Percentiles rank a stretch among this genome's conserved stretches.
phyloP scores from a whole-genome alignment of 2,113 vertebrate species.

The Mesocricetus auratus region DNA sequence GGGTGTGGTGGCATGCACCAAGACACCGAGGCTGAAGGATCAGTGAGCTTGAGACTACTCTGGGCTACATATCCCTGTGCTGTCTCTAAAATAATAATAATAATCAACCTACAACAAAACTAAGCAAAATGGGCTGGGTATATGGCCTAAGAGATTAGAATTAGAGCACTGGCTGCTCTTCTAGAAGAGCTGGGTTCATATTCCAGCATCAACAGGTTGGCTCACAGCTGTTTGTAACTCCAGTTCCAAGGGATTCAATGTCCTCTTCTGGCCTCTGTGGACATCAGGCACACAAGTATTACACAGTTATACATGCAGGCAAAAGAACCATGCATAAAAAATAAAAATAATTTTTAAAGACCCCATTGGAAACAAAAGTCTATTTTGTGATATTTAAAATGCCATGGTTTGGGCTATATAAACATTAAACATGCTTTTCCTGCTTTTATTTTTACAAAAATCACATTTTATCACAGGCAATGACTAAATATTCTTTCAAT shows the following conservation, averaged over 20 bases:
- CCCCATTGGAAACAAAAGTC: neutral
- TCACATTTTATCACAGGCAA: constrained; percentile 23
- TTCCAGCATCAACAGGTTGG: neutral
- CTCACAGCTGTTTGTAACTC: neutral
- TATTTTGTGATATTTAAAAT: neutral
- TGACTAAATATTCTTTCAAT: constrained; percentile 38
- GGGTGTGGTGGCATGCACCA: neutral
- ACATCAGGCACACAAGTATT: neutral
- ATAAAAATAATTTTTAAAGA: neutral
- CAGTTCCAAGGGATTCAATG: neutral
- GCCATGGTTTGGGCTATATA: neutral
- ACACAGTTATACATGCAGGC: neutral
- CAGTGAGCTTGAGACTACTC: neutral
- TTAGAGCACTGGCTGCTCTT: neutral
- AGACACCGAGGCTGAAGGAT: neutral
- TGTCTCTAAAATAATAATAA: neutral
- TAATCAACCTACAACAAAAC: neutral
- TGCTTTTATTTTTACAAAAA: constrained; percentile 51
- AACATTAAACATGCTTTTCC: constrained; percentile 33
- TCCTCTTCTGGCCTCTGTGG: neutral
- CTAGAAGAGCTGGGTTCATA: neutral
- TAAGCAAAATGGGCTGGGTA: neutral
- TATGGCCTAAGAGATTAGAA: neutral
- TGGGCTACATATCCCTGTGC: neutral
- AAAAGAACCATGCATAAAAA: neutral